These are phyloP conservation scores for Thalassophryne amazonica DNA, from an alignment of 2,797 vertebrate species.

Conservation along the genomic window DNA sequence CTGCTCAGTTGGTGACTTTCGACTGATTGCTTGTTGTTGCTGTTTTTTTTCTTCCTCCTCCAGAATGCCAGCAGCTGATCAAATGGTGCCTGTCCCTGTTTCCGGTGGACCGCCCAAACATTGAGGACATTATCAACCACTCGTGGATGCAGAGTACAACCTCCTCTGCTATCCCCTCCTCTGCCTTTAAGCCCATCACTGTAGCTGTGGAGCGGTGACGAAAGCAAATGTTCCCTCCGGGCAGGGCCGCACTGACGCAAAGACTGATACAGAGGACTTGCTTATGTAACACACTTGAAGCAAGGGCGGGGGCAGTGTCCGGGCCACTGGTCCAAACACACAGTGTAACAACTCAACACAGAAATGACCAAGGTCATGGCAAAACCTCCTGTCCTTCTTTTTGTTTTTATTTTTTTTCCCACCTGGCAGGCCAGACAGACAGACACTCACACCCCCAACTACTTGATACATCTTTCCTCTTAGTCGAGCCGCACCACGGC, in stretches of 20 bases:
- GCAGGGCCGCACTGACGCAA: constrained; percentile 20
- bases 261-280: constrained; percentile 18
- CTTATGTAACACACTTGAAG: constrained; percentile 34
- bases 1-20: not conserved
- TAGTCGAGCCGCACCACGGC: not conserved
- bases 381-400: not conserved
- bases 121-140: constrained; percentile 91
- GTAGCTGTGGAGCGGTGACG: constrained; percentile 54
- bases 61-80: constrained; percentile 88
- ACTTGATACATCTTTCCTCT: constrained; percentile 16
- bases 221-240: not conserved
- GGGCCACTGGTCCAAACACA: not conserved
- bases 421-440: not conserved
- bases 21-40: constrained; percentile 6
- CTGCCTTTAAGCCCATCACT: constrained; percentile 50
- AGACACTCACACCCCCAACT: not conserved
- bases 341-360: not conserved
- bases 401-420: too few relatives aligned
- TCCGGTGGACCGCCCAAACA: constrained; percentile 87
- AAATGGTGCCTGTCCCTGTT: constrained; percentile 87
- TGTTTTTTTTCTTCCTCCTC: not conserved
- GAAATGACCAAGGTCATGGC: not conserved
- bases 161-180: constrained; percentile 66
- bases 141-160: constrained; percentile 86
- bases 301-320: not conserved